phyloP scores from a whole-genome alignment of 2,888 invertebrate species.

The Caenorhabditis imperialis region DNA sequence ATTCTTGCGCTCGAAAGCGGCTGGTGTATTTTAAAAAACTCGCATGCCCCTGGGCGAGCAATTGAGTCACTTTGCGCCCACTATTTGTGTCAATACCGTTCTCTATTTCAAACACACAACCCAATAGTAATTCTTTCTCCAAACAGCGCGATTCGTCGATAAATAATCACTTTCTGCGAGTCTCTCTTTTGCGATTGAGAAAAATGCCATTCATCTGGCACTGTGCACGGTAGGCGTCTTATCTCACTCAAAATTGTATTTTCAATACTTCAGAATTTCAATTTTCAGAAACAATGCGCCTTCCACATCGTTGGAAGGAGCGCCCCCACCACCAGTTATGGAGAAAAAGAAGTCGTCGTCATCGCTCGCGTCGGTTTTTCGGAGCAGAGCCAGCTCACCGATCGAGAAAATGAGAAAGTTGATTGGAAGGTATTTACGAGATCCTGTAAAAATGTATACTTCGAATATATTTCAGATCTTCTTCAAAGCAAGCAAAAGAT shows the following conservation, averaged over 20 bases:
- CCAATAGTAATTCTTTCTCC: too few species aligned
- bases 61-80: too few species aligned
- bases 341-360: slow-evolving; percentile 41
- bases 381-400: slow-evolving; percentile 43
- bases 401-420: slow-evolving; percentile 48
- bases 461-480: slow-evolving; percentile 10
- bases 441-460: not conserved
- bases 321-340: not conserved
- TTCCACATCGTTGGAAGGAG: slow-evolving; percentile 4
- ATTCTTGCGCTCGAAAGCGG: too few species aligned
- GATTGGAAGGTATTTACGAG: slow-evolving; percentile 18
- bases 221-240: slow-evolving; percentile 19
- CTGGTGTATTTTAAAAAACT: too few species aligned
- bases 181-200: not conserved
- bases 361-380: slow-evolving; percentile 43
- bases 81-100: too few species aligned
- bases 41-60: too few species aligned
- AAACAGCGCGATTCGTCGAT: too few species aligned
- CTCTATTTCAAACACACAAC: too few species aligned
- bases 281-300: slow-evolving; percentile 20
- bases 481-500: slow-evolving; percentile 32
- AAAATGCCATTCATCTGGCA: slow-evolving; percentile 40
- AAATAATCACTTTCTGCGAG: slow-evolving; percentile 9
- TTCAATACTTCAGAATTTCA: not conserved
- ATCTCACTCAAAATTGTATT: not conserved